Conservation (phyloP, 2,113 vertebrate species). For the Perca flavescens region DNA sequence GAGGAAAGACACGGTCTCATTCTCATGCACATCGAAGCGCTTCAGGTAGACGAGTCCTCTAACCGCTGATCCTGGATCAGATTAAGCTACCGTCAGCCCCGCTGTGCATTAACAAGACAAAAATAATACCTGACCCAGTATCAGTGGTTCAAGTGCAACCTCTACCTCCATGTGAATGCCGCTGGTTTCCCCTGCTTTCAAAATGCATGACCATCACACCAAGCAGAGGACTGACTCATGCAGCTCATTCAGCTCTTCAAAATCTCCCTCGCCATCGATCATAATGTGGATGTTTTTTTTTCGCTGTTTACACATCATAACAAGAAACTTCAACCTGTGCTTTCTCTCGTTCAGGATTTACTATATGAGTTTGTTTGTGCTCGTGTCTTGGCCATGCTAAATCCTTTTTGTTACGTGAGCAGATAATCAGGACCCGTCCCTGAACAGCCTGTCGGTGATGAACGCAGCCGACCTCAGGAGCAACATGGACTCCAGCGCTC, state of each 20-base stretch:
- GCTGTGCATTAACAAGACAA: neutral
- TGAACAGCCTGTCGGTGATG: constrained; percentile 89
- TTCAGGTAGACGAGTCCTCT: constrained; percentile 55
- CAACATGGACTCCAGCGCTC: constrained; percentile 92
- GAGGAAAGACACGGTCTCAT: constrained; percentile 50
- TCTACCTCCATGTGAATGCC: constrained; percentile 36
- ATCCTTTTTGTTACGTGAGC: constrained; percentile 33
- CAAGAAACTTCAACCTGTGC: neutral
- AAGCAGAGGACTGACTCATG: constrained; percentile 44
- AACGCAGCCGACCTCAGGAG: constrained; percentile 88
- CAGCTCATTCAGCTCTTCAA: constrained; percentile 53
- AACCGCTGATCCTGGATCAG: constrained; percentile 66
- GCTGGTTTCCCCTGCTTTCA: constrained; percentile 47
- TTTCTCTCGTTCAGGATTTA: neutral
- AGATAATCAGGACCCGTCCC: constrained; percentile 94
- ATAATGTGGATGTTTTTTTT: constrained; percentile 35
- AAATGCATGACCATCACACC: constrained; percentile 77
- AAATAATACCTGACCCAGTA: constrained; percentile 46
- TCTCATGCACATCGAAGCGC: constrained; percentile 54
- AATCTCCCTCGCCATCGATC: constrained; percentile 60
- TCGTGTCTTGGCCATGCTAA: constrained; percentile 17
- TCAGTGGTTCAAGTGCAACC: constrained; percentile 44
- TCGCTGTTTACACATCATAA: neutral
- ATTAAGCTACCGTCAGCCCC: neutral
- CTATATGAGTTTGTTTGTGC: neutral